Evolutionary conservation across 2,113 vertebrate species (phyloP).

Genomic region (Caracal caracal): DNA sequence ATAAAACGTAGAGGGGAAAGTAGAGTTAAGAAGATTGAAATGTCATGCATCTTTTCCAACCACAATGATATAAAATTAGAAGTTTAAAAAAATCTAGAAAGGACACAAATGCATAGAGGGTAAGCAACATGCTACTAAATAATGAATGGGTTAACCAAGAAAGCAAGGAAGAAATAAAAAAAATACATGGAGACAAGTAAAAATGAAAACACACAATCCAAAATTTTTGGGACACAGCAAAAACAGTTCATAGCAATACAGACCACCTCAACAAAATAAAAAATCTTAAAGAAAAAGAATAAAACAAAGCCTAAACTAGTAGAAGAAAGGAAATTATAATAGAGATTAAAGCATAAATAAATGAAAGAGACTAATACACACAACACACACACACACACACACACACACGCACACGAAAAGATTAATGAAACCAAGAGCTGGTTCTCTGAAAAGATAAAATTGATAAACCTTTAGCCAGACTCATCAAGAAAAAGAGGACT

Average conservation of each 20-base stretch:
- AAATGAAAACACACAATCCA: not conserved
- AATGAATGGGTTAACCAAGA: not conserved
- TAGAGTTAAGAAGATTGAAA: not conserved
- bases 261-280: not conserved
- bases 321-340: not conserved
- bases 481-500: not conserved
- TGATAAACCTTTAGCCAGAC: too few species aligned
- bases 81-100: not conserved
- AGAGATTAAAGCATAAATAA: too few species aligned
- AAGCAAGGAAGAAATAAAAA: not conserved
- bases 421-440: too few species aligned
- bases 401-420: not conserved
- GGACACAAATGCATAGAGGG: not conserved
- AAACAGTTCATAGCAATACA: not conserved
- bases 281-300: not conserved
- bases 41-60: not conserved
- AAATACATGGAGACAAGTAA: not conserved
- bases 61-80: not conserved
- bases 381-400: not conserved
- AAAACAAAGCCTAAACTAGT: not conserved
- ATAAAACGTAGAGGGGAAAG: not conserved
- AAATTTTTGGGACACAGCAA: not conserved
- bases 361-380: too few species aligned
- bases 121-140: not conserved
- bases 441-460: too few species aligned